Percentiles rank a stretch among this genome's conserved stretches.
Evolutionary conservation across 2,797 vertebrate genomes (phyloP).

Genomic region (Apogon talboti): DNA sequence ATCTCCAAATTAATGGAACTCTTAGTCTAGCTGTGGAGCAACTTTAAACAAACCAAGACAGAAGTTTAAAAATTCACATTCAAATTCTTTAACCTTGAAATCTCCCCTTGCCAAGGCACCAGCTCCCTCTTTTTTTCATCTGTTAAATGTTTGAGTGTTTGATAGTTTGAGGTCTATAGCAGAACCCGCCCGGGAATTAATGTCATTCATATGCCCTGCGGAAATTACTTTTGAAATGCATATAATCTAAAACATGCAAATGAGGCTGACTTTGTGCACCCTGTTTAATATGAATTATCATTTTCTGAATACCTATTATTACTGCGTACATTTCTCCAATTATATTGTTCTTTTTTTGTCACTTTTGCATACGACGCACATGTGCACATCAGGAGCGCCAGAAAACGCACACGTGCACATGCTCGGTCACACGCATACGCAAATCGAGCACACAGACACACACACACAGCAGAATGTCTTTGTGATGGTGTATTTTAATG

Average conservation of each 20-base stretch:
- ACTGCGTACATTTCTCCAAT: conserved; percentile 97
- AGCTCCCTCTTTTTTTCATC: conserved; percentile 84
- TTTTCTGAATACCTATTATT: conserved; percentile 99
- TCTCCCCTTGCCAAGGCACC: conserved; percentile 85
- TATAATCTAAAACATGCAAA: conserved; percentile 99
- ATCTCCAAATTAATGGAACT: conserved; percentile 71
- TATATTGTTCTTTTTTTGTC: conserved; percentile 95
- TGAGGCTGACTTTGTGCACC: conserved; percentile 97
- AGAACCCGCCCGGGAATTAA: conserved; percentile 93
- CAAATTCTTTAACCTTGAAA: conserved; percentile 90
- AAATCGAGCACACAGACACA: conserved; percentile 8
- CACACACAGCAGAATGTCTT: conserved; percentile 62
- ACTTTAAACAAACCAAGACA: conserved; percentile 85
- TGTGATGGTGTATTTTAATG: conserved; percentile 86
- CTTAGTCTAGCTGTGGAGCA: conserved; percentile 76
- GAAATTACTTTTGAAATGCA: conserved; percentile 99
- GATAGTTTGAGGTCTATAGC: conserved; percentile 88
- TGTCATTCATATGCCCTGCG: conserved; percentile 97
- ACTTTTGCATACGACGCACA: conserved; percentile 80
- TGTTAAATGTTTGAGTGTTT: conserved; percentile 90
- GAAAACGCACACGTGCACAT: conserved; percentile 49
- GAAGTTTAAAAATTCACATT: conserved; percentile 86
- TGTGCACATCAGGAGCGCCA: conserved; percentile 63
- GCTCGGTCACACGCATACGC: conserved; percentile 47
- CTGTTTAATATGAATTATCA: conserved; percentile 99